Evolutionary conservation across 30 jellyfish, hydroid and myxozoan genomes (phyloP), one percentile per base, ranked within the genome.

Genomic region (Aurelia aurita): DNA sequence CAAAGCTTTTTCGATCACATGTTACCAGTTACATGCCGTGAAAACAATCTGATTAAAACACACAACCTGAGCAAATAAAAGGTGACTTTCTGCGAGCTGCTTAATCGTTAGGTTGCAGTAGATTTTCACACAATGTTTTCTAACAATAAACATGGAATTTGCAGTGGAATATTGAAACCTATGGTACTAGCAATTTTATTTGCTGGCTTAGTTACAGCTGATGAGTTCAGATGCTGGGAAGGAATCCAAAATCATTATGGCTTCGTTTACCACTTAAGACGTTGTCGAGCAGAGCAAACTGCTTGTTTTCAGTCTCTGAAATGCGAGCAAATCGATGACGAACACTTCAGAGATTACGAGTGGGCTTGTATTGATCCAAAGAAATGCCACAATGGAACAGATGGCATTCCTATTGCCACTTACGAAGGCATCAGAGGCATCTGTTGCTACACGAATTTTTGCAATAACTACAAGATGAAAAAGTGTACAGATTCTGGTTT

Each of bases 401-500:
- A n/a, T n/a, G 78, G n/a, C 13, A 21, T 15, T 19, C 10, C 6
- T 9, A 25, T 9, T 31, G 78, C 78, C 10, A 13, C 22, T 28
- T 8, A 14, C 11, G 57, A 66, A 5, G 21, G 21, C 31, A 66
- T 66, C 78, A 22, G 21, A 63, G 89, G 89, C 11, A 78, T 25
- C 2, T 78, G 89, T 69, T 78, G 89, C 75, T 78, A 60, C 59
- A 61, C 31, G n/a, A 49, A 45, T 71, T 60, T 60, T 31, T 78
- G 89, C 80, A 78, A 78, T 43, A 80, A 80, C 34, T 78, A 60
- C 89, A 78, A 61, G 29, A 69, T 55, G 22, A 25, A 64, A n/a
- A n/a, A n/a, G n/a, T 78, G 89, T 72, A 78, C 89, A 1, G 89
- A 53, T 53, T 5, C 60, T 19, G 86, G 73, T 32, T 3, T 7